Conservation (phyloP, 1,140 invertebrate genomes). For the Coptotermes formosanus region DNA sequence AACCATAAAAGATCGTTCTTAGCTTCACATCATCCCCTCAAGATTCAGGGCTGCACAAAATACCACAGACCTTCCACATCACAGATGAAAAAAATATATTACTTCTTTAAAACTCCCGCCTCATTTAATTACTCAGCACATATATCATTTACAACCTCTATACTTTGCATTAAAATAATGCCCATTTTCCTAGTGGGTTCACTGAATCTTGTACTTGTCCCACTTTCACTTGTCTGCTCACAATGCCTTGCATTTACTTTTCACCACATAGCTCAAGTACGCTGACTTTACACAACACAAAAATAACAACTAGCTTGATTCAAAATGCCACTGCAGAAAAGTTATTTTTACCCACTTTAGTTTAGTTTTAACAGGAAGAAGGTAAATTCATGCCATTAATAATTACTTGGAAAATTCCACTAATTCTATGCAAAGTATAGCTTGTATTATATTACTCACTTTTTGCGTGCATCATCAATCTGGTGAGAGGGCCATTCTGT, state of each 20-base stretch:
- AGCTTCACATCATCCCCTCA: not conserved
- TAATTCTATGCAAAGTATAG: constrained; percentile 89
- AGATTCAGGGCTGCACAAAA: not conserved
- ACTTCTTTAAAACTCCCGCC: not conserved
- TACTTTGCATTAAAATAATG: constrained; percentile 88
- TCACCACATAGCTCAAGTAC: not conserved
- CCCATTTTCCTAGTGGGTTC: constrained; percentile 63
- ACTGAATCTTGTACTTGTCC: constrained; percentile 6
- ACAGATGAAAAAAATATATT: not conserved
- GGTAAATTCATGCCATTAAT: not conserved
- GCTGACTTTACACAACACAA: not conserved
- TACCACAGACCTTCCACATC: not conserved
- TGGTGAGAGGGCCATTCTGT: constrained; percentile 32
- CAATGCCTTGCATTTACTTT: not conserved
- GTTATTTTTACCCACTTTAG: not conserved
- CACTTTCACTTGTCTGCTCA: not conserved
- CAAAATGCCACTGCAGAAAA: not conserved
- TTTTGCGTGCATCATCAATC: not conserved
- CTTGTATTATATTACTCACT: constrained; percentile 54
- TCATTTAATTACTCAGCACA: not conserved
- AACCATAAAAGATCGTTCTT: not conserved
- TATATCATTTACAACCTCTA: constrained; percentile 66
- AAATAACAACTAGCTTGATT: not conserved
- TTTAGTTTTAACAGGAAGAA: not conserved
- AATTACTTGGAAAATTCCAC: constrained; percentile 66